Evolutionary conservation across 2,797 vertebrate genomes (phyloP).

Genomic region (Pteronotus mesoamericanus): DNA sequence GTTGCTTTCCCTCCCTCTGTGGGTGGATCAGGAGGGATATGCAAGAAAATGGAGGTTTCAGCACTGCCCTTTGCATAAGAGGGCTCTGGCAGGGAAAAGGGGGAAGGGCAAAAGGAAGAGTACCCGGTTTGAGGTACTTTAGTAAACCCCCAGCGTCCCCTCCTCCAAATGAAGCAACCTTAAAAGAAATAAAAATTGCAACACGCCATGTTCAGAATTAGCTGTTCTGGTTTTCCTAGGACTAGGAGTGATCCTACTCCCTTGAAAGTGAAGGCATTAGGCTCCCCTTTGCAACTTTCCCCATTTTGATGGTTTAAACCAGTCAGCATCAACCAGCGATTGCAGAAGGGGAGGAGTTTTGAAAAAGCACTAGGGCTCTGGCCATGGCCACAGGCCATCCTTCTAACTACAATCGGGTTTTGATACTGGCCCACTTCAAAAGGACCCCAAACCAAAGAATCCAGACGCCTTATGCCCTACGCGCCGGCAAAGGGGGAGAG

Average conservation of each 20-base stretch:
- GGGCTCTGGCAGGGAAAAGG: conserved; percentile 29
- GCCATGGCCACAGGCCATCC: not conserved
- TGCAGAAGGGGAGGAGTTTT: not conserved
- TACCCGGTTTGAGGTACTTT: not conserved
- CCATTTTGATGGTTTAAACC: not conserved
- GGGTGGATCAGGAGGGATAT: conserved; percentile 49
- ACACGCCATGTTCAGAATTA: not conserved
- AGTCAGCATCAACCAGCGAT: not conserved
- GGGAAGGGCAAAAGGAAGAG: conserved; percentile 22
- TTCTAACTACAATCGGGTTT: not conserved
- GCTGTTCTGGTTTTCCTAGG: not conserved
- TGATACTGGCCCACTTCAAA: not conserved
- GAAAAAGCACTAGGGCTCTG: not conserved
- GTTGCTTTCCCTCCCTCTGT: conserved; percentile 55
- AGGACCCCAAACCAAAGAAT: not conserved
- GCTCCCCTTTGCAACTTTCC: not conserved
- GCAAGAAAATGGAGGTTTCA: conserved; percentile 72
- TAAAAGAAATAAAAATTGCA: conserved; percentile 36
- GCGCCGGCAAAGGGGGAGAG: not conserved
- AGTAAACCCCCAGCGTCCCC: conserved; percentile 1
- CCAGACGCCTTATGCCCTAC: not conserved
- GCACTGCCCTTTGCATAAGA: conserved; percentile 66
- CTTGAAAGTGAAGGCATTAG: not conserved
- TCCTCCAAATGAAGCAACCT: conserved; percentile 55
- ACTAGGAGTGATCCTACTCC: not conserved